Percentiles rank a stretch among this genome's conserved stretches.
phyloP scores from a whole-genome alignment of 2,113 vertebrate genomes.

The Ammospiza nelsoni region DNA sequence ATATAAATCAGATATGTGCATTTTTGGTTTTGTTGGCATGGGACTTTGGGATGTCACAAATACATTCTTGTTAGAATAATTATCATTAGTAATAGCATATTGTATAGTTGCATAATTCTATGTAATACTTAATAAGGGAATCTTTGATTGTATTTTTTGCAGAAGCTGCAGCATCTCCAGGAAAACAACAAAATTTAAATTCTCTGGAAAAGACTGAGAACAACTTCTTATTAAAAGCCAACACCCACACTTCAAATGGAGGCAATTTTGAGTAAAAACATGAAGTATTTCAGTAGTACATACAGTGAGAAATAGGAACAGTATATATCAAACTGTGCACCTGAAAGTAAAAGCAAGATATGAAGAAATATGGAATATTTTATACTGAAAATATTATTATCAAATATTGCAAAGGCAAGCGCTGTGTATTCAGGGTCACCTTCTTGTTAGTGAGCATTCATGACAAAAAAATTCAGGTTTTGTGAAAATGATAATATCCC shows the following conservation, averaged over 20 bases:
- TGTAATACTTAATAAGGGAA: background rate
- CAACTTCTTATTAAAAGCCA: constrained; percentile 54
- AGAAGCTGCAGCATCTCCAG: constrained; percentile 85
- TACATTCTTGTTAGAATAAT: background rate
- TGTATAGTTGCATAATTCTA: background rate
- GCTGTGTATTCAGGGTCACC: background rate
- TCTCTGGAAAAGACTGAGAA: constrained; percentile 74
- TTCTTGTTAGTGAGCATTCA: constrained; percentile 68
- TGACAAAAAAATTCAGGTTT: constrained; percentile 77
- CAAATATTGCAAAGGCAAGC: background rate
- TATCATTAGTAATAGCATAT: background rate
- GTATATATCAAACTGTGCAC: background rate
- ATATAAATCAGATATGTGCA: background rate
- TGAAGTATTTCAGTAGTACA: background rate
- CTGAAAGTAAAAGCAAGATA: background rate
- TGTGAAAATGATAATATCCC: constrained; percentile 74
- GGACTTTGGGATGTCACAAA: background rate
- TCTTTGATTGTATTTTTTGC: constrained; percentile 35
- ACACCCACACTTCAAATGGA: constrained; percentile 60
- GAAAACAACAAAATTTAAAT: constrained; percentile 80
- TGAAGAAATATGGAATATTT: background rate
- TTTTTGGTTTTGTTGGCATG: background rate
- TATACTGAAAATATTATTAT: constrained; percentile 48
- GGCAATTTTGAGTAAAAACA: constrained; percentile 49
- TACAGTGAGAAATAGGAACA: background rate